Evolutionary conservation across 2,888 invertebrate species (phyloP), one percentile per base, ranked within the genome.

Genomic region (Melinaea marsaeus): DNA sequence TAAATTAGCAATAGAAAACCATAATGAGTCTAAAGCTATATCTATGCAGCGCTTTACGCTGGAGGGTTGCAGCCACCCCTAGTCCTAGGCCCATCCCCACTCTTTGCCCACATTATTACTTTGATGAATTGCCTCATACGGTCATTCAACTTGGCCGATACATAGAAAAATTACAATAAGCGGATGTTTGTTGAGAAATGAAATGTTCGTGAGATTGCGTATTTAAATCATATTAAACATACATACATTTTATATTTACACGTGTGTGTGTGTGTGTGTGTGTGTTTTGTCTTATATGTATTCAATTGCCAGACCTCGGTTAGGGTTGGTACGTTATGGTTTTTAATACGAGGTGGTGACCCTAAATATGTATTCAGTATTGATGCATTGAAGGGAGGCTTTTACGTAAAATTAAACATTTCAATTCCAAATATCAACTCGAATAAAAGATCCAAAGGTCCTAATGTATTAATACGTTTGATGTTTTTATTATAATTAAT

Each of bases 21-120:
- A 0, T 9, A 9, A 32, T 32, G 9, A 22, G 51, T 51, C 32
- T 51, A 51, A 32, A 2, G 11, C 9, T 51, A 13, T 32, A 51
- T 32, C 51, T 57, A 55, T 58, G 45, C 58, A 58, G 58, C 58
- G 58, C 58, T 58, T 47, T 62, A 9, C 58, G 84, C 83, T 85
- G 67, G 11, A 64, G 55, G 62, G 70, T 69, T 68, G 46, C 62
- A 63, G 63, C 65, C 73, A 79, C 84, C 85, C 85, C 85, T 82
- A 81, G 78, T 75, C 71, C 81, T 78, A 73, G 72, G 72, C 71
- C 71, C 75, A 69, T 68, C 69, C 74, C 79, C 63, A 61, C 64
- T 57, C 58, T 82, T 82, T 83, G 79, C 83, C 80, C 81, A 84
- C 85, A 85, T 85, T 84, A 85, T 85, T 84, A 79, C 82, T 85